Evolutionary conservation across 2,888 invertebrate species (phyloP), one percentile per base, ranked within the genome.

Genomic region (Villa cingulata): DNA sequence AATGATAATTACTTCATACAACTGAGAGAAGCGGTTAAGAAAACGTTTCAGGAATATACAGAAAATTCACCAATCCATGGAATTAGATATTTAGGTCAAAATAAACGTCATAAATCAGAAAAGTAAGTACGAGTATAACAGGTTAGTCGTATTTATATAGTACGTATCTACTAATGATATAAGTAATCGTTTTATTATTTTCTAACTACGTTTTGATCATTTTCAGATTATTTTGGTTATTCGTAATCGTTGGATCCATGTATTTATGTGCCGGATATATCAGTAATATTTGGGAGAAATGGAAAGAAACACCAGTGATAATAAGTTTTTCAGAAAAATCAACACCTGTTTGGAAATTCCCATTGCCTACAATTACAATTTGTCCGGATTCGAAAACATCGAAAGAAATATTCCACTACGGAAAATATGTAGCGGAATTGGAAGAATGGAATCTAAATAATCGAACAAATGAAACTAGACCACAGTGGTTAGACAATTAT

Each of bases 281-380:
- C 34, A 68, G 72, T 49, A 76, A 80, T 60, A 76, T 80, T 9
- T 83, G 78, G 74, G 71, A 73, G 54, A 83, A 82, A 63, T 83
- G 83, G 82, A 74, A 77, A 50, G 74, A 75, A 52, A 79, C 77
- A 57, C 83, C 83, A 1, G 81, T 83, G 1, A 81, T 83, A 56
- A 82, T 83, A 15, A 83, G 81, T 59, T 84, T 84, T 59, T 82
- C 83, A 1, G 80, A 82, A 62, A 80, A 78, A 49, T 78, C 83
- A 0, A 83, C 82, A 10, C 69, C 69, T 16, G 67, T 69, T 0
- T 67, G 67, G 65, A 64, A 77, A 69, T 76, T 79, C 54, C 80
- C 80, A 1, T 80, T 79, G 56, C 80, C 80, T 14, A 76, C 80
- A 1, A 75, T 80, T 12, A 80, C 79, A 0, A 71, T 82, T 18